Evolutionary conservation across 2,113 vertebrate genomes (phyloP), one percentile per base, ranked within the genome.

Genomic region (Lophochroa leadbeateri): DNA sequence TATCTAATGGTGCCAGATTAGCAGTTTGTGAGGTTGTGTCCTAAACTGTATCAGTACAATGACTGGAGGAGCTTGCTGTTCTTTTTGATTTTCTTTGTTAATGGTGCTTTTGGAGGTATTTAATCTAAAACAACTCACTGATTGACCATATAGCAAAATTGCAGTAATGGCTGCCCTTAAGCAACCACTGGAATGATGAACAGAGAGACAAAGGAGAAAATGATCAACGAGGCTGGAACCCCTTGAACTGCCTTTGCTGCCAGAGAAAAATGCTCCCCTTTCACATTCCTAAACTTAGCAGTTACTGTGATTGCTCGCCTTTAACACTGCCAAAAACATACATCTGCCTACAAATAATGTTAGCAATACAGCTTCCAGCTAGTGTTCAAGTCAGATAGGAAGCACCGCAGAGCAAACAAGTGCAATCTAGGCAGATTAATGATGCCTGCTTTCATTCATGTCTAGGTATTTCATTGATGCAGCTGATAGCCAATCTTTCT

Each of bases 381-480:
- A 88, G 88, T 57, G 92, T 25, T 85, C 77, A 8, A 92, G 92
- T 86, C 96, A 87, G 92, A 95, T 80, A 72, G 83, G 83, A 94
- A 94, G 86, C 89, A 94, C 11, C 0, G 65, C 81, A 65, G 63
- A 84, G 92, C 92, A 84, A 94, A 87, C 84, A 94, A 96, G 91
- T 94, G 92, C 88, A 95, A 96, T 97, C 96, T 91, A 93, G 91
- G 92, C 94, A 96, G 96, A 96, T 96, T 96, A 96, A 94, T 96
- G 94, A 94, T 82, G 91, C 95, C 91, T 97, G 83, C 86, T 94
- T 95, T 94, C 94, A 96, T 96, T 95, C 94, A 96, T 67, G 91
- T 89, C 96, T 95, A 91, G 88, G 88, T 97, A 94, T 97, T 97
- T 96, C 86, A 89, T 84, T 95, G 94, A 94, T 89, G 94, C 80